phyloP scores from a whole-genome alignment of 2,797 vertebrate genomes.

The Dryobates pubescens region DNA sequence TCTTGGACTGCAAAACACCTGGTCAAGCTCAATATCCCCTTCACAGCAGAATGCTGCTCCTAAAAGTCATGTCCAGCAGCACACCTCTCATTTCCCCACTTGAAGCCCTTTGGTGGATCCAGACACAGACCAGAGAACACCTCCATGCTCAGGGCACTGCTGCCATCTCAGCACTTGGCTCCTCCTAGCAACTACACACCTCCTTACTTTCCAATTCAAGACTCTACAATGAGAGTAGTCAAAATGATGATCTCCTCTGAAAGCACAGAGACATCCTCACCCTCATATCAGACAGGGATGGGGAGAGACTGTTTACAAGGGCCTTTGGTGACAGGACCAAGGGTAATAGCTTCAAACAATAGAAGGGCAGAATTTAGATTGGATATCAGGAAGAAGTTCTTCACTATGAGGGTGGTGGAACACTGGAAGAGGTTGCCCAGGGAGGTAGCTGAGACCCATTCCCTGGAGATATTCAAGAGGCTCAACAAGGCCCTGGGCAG shows the following conservation, averaged over 20 bases:
- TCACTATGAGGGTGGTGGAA: too few species aligned
- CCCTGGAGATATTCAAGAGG: too few species aligned
- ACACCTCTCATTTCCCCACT: not conserved
- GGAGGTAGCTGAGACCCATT: too few species aligned
- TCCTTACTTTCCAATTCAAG: not conserved
- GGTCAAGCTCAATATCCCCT: not conserved
- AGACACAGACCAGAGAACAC: not conserved
- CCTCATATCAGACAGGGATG: rapidly evolving
- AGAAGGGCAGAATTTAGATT: too few species aligned
- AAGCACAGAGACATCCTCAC: not conserved
- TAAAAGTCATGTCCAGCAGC: not conserved
- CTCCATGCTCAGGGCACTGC: rapidly evolving
- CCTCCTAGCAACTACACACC: not conserved
- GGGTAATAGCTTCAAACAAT: too few species aligned
- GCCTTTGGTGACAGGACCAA: too few species aligned
- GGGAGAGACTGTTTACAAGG: too few species aligned
- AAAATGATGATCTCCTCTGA: not conserved
- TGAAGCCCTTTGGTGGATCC: not conserved
- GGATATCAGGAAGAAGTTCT: too few species aligned
- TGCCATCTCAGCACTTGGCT: not conserved
- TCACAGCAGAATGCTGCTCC: not conserved
- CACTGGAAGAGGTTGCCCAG: too few species aligned
- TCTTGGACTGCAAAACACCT: not conserved
- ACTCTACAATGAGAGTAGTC: not conserved
- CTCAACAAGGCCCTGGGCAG: too few species aligned